Evolutionary conservation across 2,113 vertebrate genomes (phyloP), one percentile per base, ranked within the genome.

Genomic region (Rhea americana): DNA sequence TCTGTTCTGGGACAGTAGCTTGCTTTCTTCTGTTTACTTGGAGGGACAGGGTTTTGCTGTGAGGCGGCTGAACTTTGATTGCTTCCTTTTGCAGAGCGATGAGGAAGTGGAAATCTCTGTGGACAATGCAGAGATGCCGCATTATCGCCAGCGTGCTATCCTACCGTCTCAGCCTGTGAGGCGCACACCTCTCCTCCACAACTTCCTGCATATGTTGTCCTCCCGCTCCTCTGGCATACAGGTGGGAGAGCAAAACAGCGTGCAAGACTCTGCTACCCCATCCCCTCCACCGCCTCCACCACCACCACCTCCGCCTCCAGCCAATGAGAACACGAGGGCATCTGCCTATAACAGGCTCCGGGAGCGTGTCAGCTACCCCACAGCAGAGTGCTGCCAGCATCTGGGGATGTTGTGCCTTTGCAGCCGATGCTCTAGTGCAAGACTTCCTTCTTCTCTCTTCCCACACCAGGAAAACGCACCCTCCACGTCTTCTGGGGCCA

Each of bases 121-220:
- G 98, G 99, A 99, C 95, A 99, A 99, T 53, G 98, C 99, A 39
- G 99, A 99, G 97, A 98, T 99, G 97, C 98, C 99, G 15, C 98
- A 99, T 91, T 99, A 99, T 93, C 98, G 99, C 6, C 99, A 99
- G 96, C 99, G 99, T 4, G 98, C 99, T 59, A 98, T 99, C 89
- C 97, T 99, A 90, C 99, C 99, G 1, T 99, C 99, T 39, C 99
- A 99, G 87, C 99, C 99, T 1, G 99, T 99, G 78, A 99, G 99
- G 45, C 99, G 99, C 87, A 99, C 99, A 0, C 99, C 99, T 66
- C 99, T 99, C 85, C 99, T 99, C 76, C 99, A 99, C 98, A 99
- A 99, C 98, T 99, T 99, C 97, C 98, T 99, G 90, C 99, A 99
- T 97, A 99, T 99, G 97, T 97, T 99, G 97, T 99, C 99, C 43